phyloP scores from a whole-genome alignment of 1,140 invertebrate genomes.

The Hyles vespertilio region DNA sequence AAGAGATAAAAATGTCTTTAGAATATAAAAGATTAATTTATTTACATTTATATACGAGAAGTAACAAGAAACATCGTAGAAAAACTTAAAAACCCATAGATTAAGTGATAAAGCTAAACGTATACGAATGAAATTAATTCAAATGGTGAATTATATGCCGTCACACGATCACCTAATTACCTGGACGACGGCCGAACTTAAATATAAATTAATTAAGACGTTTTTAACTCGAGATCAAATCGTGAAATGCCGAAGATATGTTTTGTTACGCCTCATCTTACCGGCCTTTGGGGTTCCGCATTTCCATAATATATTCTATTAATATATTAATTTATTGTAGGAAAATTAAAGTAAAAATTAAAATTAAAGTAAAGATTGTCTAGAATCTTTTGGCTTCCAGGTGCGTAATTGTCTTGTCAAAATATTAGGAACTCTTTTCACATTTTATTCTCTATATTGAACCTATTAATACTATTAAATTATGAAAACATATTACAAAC shows the following conservation, averaged over 20 bases:
- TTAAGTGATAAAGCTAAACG: not conserved
- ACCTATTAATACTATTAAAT: too few relatives aligned
- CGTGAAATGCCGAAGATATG: conserved; percentile 19
- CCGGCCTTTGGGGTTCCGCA: conserved; percentile 3
- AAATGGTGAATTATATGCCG: conserved; percentile 1
- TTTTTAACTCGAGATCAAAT: conserved; percentile 25
- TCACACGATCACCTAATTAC: conserved; percentile 21
- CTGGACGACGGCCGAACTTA: conserved; percentile 9
- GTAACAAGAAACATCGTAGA: not conserved
- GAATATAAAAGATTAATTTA: too few relatives aligned
- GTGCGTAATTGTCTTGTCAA: too few relatives aligned
- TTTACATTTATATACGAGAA: too few relatives aligned
- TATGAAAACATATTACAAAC: not conserved
- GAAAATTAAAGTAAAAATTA: too few relatives aligned
- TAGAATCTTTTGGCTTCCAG: too few relatives aligned
- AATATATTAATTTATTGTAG: too few relatives aligned
- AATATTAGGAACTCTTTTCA: too few relatives aligned
- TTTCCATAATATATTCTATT: too few relatives aligned
- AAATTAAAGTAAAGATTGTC: too few relatives aligned
- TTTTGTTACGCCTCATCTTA: conserved; percentile 25
- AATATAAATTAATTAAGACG: conserved; percentile 44
- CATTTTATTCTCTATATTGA: too few relatives aligned
- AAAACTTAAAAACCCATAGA: conserved; percentile 2
- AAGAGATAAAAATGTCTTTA: too few relatives aligned
- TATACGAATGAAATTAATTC: conserved; percentile 5